A percentile compares a stretch with the other conserved stretches of the same genome.
Evolutionary conservation across 2,888 invertebrate genomes (phyloP).

Genomic region (Acleris holmiana): DNA sequence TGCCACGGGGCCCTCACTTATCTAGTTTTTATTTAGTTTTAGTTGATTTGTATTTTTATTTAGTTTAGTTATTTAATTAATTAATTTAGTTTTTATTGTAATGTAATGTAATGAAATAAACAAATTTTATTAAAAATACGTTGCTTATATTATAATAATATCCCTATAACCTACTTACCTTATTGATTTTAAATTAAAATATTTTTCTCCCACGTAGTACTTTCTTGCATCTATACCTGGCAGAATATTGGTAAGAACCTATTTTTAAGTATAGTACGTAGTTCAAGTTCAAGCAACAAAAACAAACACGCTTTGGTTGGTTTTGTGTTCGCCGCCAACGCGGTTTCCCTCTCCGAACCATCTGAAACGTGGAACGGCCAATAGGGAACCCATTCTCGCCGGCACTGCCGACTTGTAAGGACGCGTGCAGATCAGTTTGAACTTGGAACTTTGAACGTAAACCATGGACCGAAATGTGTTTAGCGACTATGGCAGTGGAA

Average conservation of each 20-base stretch:
- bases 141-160: too few species aligned
- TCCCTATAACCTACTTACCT: too few species aligned
- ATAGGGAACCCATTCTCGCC: constrained; percentile 14
- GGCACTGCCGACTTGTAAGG: constrained; percentile 1
- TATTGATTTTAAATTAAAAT: too few species aligned
- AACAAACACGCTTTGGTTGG: constrained; percentile 10
- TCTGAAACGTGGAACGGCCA: constrained; percentile 16
- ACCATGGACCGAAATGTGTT: constrained; percentile 18
- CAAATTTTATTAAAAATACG: too few species aligned
- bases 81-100: too few species aligned
- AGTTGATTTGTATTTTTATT: too few species aligned
- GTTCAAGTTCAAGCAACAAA: too few species aligned
- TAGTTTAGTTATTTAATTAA: too few species aligned
- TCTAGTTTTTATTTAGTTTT: too few species aligned
- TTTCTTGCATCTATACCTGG: background rate
- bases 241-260: background rate
- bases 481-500: constrained; percentile 29
- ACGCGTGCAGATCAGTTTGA: constrained; percentile 12
- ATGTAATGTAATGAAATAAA: too few species aligned
- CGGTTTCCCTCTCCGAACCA: background rate
- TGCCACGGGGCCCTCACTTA: too few species aligned
- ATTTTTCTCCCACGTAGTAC: background rate
- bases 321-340: constrained; percentile 4
- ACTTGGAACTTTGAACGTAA: constrained; percentile 21
- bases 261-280: background rate